Percentiles rank a stretch among this genome's conserved stretches.
phyloP scores from a whole-genome alignment of 2,888 invertebrate species.

The Leptothorax acervorum region DNA sequence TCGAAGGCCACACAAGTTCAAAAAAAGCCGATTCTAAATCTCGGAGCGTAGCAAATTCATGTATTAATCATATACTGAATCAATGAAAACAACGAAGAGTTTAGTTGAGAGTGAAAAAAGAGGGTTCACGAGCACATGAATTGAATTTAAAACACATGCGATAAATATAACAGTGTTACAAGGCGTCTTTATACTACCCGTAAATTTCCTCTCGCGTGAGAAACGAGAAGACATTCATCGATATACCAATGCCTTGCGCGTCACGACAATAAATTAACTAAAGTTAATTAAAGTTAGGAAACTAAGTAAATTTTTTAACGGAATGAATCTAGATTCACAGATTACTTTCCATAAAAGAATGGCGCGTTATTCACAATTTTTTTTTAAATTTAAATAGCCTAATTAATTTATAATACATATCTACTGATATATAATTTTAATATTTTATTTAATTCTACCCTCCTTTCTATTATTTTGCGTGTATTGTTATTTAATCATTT shows the following conservation, averaged over 20 bases:
- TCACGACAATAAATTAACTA: not conserved
- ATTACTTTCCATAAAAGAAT: not conserved
- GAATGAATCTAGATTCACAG: not conserved
- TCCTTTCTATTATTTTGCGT: not conserved
- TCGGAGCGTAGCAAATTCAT: constrained; percentile 66
- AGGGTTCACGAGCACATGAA: constrained; percentile 57
- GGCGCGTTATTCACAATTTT: not conserved
- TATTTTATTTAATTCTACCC: not conserved
- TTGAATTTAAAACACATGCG: constrained; percentile 65
- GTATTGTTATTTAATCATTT: not conserved
- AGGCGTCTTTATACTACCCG: not conserved
- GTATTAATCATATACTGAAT: constrained; percentile 71
- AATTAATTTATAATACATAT: not conserved
- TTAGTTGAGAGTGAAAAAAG: constrained; percentile 59
- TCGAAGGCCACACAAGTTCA: not conserved
- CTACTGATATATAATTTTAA: not conserved
- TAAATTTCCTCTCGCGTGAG: not conserved
- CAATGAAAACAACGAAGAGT: constrained; percentile 67
- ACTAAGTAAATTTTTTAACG: not conserved
- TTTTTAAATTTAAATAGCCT: not conserved
- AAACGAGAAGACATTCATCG: not conserved
- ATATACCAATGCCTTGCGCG: not conserved
- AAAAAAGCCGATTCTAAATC: constrained; percentile 59
- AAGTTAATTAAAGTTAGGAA: constrained; percentile 2
- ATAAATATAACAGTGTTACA: not conserved